Conservation (phyloP, 2,797 vertebrate species). For the Gastrophryne carolinensis region DNA sequence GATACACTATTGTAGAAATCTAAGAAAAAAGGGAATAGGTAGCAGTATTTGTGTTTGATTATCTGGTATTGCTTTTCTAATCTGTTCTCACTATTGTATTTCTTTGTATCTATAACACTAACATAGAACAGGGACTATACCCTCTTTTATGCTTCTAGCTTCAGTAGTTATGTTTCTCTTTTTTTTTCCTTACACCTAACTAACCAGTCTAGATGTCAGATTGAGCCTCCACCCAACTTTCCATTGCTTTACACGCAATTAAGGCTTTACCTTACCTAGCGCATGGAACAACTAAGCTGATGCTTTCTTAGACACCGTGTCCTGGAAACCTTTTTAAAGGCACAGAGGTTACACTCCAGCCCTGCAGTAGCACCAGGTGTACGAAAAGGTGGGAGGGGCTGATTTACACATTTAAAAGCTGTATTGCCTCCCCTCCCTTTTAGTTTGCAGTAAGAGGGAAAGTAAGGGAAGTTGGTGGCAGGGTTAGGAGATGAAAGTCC, state of each 20-base stretch:
- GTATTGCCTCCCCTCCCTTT: neutral
- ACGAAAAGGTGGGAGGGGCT: neutral
- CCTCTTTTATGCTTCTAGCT: too few species aligned
- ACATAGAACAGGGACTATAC: too few species aligned
- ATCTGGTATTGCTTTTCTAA: too few species aligned
- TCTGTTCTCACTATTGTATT: too few species aligned
- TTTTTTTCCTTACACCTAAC: neutral
- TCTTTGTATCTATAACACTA: too few species aligned
- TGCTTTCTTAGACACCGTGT: neutral
- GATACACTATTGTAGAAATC: too few species aligned
- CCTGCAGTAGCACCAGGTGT: neutral
- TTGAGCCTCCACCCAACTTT: constrained; percentile 1
- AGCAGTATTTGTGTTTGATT: too few species aligned
- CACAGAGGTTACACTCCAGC: neutral
- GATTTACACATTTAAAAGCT: constrained; percentile 10
- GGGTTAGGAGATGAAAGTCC: constrained; percentile 9
- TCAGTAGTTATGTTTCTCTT: neutral
- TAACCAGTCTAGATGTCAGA: neutral
- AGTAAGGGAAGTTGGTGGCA: neutral
- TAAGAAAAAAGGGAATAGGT: too few species aligned
- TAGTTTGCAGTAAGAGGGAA: neutral
- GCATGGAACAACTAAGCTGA: neutral
- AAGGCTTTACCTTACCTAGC: neutral
- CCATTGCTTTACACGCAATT: neutral
- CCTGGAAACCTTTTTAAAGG: constrained; percentile 15